A percentile compares a stretch with the other conserved stretches of the same genome.
Evolutionary conservation across 1,140 invertebrate species (phyloP).

Genomic region (Alviniconcha marisindica): DNA sequence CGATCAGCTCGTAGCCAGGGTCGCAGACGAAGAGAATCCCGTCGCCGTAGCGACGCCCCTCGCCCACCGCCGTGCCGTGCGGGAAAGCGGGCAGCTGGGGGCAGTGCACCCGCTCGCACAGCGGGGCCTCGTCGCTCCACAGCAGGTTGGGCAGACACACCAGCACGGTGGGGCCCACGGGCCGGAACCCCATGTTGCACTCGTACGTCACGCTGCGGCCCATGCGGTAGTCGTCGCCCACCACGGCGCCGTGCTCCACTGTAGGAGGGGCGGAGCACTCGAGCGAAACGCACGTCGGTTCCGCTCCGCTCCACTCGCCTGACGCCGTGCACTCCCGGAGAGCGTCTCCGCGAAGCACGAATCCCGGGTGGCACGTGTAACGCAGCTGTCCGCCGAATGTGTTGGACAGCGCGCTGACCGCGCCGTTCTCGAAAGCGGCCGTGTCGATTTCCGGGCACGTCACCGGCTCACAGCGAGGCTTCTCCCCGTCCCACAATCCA

Average conservation of each 20-base stretch:
- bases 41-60: slow-evolving; percentile 78
- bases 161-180: slow-evolving; percentile 82
- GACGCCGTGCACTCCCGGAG: slow-evolving; percentile 68
- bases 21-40: slow-evolving; percentile 77
- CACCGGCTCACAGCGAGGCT: slow-evolving; percentile 50
- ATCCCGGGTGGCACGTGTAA: slow-evolving; percentile 48
- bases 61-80: slow-evolving; percentile 80
- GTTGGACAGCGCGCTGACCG: slow-evolving; percentile 24
- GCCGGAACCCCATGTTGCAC: slow-evolving; percentile 82
- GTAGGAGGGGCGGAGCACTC: slow-evolving; percentile 66
- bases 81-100: slow-evolving; percentile 52
- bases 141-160: slow-evolving; percentile 79
- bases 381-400: slow-evolving; percentile 35
- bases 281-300: slow-evolving; percentile 41
- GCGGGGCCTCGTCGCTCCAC: slow-evolving; percentile 69
- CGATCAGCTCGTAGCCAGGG: slow-evolving; percentile 74
- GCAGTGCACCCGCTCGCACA: slow-evolving; percentile 66
- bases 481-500: slow-evolving; percentile 56
- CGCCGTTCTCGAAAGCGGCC: slow-evolving; percentile 53
- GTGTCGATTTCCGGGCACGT: slow-evolving; percentile 50
- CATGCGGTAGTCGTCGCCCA: slow-evolving; percentile 77
- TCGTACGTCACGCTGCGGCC: slow-evolving; percentile 76
- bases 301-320: slow-evolving; percentile 47
- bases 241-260: slow-evolving; percentile 79
- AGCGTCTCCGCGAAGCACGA: slow-evolving; percentile 52